phyloP scores from a whole-genome alignment of 1,140 invertebrate genomes.

The Cyclargus thomasi region DNA sequence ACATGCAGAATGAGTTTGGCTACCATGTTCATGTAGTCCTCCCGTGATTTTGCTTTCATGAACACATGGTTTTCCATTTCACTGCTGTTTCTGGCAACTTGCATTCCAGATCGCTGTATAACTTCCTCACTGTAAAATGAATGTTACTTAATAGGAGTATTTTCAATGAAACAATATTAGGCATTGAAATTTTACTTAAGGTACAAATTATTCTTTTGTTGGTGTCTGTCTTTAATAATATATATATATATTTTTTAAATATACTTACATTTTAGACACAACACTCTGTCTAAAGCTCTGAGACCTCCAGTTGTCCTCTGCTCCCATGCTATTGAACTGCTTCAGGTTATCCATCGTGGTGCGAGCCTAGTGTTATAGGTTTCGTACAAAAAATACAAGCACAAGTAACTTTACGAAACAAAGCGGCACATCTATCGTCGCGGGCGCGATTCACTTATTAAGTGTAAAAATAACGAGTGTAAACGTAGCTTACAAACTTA shows the following conservation, averaged over 20 bases:
- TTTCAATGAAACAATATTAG: too few species aligned
- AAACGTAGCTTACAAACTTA: background rate
- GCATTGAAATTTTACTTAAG: too few species aligned
- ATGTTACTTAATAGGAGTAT: background rate
- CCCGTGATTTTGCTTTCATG: constrained; percentile 89
- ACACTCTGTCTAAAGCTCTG: constrained; percentile 54
- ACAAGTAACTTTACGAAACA: background rate
- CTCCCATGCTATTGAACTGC: constrained; percentile 53
- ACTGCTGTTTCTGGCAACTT: constrained; percentile 86
- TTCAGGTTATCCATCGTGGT: constrained; percentile 53
- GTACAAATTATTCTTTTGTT: too few species aligned
- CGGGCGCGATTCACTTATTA: background rate
- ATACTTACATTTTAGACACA: constrained; percentile 61
- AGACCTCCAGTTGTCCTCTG: constrained; percentile 63
- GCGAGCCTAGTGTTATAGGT: background rate
- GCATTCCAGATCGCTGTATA: constrained; percentile 86
- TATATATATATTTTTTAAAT: constrained; percentile 27
- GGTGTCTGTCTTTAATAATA: too few species aligned
- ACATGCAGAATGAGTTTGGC: constrained; percentile 92
- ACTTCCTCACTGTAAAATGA: constrained; percentile 85
- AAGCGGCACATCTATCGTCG: background rate
- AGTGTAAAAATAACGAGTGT: background rate
- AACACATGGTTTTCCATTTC: constrained; percentile 97
- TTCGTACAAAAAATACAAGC: background rate
- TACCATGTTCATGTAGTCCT: constrained; percentile 93